phyloP scores from a whole-genome alignment of 2,888 invertebrate genomes.

The Netelia fuscicornis region DNA sequence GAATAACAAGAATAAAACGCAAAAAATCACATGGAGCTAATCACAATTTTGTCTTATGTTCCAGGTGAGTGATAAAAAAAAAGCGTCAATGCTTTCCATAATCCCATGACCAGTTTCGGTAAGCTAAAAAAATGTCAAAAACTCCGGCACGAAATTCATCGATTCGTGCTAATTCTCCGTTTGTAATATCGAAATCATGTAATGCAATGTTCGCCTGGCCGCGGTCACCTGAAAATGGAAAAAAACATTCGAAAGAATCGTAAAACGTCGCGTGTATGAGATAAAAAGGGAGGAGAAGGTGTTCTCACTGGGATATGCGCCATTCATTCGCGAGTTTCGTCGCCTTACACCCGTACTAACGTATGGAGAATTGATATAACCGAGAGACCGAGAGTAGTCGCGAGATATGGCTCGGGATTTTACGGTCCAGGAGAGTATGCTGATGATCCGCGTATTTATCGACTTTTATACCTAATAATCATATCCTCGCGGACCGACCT shows the following conservation, averaged over 20 bases:
- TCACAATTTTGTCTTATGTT: constrained; percentile 62
- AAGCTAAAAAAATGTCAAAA: constrained; percentile 51
- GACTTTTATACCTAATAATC: constrained; percentile 77
- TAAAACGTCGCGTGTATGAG: constrained; percentile 70
- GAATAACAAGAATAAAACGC: constrained; percentile 8
- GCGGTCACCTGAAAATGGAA: constrained; percentile 46
- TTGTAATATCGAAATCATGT: neutral
- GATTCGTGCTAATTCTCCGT: constrained; percentile 24
- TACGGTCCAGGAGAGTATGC: constrained; percentile 70
- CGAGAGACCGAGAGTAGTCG: constrained; percentile 59
- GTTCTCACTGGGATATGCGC: constrained; percentile 48
- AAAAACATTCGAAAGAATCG: constrained; percentile 77
- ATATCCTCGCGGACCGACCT: constrained; percentile 64
- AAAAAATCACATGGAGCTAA: constrained; percentile 22
- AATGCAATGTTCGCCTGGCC: constrained; percentile 27
- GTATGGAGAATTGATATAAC: constrained; percentile 46
- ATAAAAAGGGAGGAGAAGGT: constrained; percentile 28
- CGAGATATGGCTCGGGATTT: constrained; percentile 68
- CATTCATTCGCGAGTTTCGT: constrained; percentile 25
- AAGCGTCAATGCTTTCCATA: constrained; percentile 24
- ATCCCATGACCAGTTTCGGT: constrained; percentile 29
- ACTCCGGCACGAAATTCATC: constrained; percentile 48
- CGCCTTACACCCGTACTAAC: constrained; percentile 16
- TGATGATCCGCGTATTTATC: constrained; percentile 81
- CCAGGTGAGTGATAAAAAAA: constrained; percentile 66